phyloP scores from a whole-genome alignment of 1,140 invertebrate species.

The Listronotus bonariensis region DNA sequence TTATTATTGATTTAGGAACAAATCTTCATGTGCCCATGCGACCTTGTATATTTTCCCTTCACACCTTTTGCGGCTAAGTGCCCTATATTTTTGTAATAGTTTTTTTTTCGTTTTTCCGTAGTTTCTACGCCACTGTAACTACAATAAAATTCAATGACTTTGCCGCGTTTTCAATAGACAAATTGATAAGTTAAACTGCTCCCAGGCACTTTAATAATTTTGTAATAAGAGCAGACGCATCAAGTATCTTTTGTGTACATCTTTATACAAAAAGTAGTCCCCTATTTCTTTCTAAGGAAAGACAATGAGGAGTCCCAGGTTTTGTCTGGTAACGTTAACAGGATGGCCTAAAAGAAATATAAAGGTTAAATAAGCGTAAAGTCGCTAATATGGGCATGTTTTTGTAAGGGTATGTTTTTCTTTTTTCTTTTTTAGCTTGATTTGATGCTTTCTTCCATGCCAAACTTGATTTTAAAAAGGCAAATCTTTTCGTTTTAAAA shows the following conservation, averaged over 20 bases:
- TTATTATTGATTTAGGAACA: too few relatives aligned
- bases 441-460: too few relatives aligned
- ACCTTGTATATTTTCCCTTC: too few relatives aligned
- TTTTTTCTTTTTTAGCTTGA: too few relatives aligned
- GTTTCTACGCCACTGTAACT: too few relatives aligned
- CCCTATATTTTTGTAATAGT: too few relatives aligned
- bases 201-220: constrained; percentile 19
- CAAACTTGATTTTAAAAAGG: too few relatives aligned
- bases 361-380: constrained; percentile 10
- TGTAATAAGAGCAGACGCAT: constrained; percentile 19
- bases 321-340: constrained; percentile 10
- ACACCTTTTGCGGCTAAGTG: too few relatives aligned
- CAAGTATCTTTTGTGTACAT: constrained; percentile 18
- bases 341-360: not conserved
- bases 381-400: constrained; percentile 8
- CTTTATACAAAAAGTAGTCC: constrained; percentile 9
- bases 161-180: constrained; percentile 15
- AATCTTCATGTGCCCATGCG: too few relatives aligned
- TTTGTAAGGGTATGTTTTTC: too few relatives aligned
- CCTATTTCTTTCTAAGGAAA: constrained; percentile 1
- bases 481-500: too few relatives aligned
- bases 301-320: constrained; percentile 10
- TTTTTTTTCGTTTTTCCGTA: too few relatives aligned
- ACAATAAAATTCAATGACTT: constrained; percentile 4
- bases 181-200: constrained; percentile 20